Conservation (phyloP, 2,888 invertebrate species). For the Nesidiocoris tenuis region DNA sequence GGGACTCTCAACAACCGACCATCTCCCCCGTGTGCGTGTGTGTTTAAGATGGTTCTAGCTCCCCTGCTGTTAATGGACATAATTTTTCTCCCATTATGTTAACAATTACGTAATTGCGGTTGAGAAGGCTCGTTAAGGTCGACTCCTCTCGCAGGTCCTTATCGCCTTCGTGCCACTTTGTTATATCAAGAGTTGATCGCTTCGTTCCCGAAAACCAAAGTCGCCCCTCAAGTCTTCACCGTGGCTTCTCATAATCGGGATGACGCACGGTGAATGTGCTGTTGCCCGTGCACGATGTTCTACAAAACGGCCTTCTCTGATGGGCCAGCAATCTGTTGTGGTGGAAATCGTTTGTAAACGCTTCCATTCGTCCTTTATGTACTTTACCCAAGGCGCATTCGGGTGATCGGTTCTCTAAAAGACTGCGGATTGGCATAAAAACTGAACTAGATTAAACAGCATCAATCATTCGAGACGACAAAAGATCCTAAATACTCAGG, state of each 20-base stretch:
- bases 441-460: too few relatives aligned
- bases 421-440: too few relatives aligned
- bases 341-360: too few relatives aligned
- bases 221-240: too few relatives aligned
- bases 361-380: too few relatives aligned
- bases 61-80: conserved; percentile 35
- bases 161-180: not conserved
- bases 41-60: not conserved
- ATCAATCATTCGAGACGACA: too few relatives aligned
- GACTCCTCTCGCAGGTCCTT: not conserved
- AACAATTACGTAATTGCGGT: conserved; percentile 37
- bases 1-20: not conserved
- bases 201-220: not conserved
- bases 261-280: not conserved
- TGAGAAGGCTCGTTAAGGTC: conserved; percentile 19
- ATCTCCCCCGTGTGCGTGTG: not conserved
- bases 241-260: not conserved
- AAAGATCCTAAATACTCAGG: too few relatives aligned
- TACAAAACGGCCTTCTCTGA: not conserved
- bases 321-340: too few relatives aligned
- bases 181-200: not conserved
- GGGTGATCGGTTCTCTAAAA: too few relatives aligned
- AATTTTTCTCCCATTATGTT: conserved; percentile 37
- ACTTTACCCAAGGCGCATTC: too few relatives aligned
- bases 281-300: not conserved